phyloP scores from a whole-genome alignment of 2,113 vertebrate species.

The Galemys pyrenaicus region DNA sequence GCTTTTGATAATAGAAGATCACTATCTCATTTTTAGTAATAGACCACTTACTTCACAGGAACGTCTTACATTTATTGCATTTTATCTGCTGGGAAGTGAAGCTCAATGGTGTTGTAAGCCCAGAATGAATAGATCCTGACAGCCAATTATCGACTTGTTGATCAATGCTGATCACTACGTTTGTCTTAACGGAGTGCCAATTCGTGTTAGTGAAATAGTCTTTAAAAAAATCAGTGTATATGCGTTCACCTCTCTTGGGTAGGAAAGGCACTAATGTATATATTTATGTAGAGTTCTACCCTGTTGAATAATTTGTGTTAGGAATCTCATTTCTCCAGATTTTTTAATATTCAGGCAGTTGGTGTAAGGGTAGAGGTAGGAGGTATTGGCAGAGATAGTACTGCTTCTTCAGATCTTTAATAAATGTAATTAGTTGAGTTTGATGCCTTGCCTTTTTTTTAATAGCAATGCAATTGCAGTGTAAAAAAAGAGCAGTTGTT shows the following conservation, averaged over 20 bases:
- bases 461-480: slow-evolving; percentile 61
- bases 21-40: not conserved
- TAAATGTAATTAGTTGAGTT: slow-evolving; percentile 72
- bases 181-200: slow-evolving; percentile 23
- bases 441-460: slow-evolving; percentile 63
- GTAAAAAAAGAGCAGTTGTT: slow-evolving; percentile 79
- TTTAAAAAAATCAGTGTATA: not conserved
- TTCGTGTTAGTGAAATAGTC: not conserved
- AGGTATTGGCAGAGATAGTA: slow-evolving; percentile 54
- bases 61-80: not conserved
- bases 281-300: slow-evolving; percentile 17
- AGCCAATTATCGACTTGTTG: not conserved
- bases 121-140: not conserved
- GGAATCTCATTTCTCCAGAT: slow-evolving; percentile 60
- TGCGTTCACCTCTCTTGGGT: not conserved
- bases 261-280: slow-evolving; percentile 21
- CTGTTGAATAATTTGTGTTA: slow-evolving; percentile 55
- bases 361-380: slow-evolving; percentile 62
- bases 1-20: not conserved
- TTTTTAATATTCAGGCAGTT: slow-evolving; percentile 65
- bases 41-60: not conserved
- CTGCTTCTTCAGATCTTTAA: slow-evolving; percentile 62
- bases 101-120: not conserved
- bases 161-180: not conserved
- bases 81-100: not conserved